phyloP scores from a whole-genome alignment of 2,888 invertebrate genomes.

The Entomobrya multifasciata region DNA sequence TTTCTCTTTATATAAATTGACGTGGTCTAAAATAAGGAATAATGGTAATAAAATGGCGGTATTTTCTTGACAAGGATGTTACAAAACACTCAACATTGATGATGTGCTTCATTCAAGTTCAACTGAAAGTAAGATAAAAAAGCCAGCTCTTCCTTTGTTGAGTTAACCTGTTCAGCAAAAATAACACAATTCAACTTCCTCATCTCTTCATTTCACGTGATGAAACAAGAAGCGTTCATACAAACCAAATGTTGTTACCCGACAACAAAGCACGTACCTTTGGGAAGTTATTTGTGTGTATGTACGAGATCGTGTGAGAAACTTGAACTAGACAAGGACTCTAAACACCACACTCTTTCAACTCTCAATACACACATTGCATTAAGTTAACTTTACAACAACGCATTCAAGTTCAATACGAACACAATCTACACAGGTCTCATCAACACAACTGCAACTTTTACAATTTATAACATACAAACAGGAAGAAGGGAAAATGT shows the following conservation, averaged over 20 bases:
- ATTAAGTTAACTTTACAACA: conserved; percentile 31
- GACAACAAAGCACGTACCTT: conserved; percentile 64
- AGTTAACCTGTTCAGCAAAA: too few relatives aligned
- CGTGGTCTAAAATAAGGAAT: neutral
- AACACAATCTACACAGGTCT: neutral
- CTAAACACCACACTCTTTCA: neutral
- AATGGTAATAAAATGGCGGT: conserved; percentile 30
- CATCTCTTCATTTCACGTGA: conserved; percentile 38
- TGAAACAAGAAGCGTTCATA: conserved; percentile 65
- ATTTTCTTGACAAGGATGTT: conserved; percentile 32
- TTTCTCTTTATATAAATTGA: neutral
- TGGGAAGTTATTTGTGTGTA: conserved; percentile 14
- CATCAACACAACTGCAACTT: conserved; percentile 7
- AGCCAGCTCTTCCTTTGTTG: too few relatives aligned
- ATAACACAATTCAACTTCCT: conserved; percentile 56
- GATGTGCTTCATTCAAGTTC: conserved; percentile 2
- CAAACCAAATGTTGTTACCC: conserved; percentile 68
- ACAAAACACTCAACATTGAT: conserved; percentile 35
- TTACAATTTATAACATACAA: conserved; percentile 9
- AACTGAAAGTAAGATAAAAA: neutral
- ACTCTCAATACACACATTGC: conserved; percentile 34
- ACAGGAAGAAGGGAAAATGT: conserved; percentile 24
- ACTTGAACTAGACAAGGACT: neutral
- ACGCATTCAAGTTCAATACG: neutral
- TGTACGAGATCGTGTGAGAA: neutral